Evolutionary conservation across 2,888 invertebrate genomes (phyloP), one percentile per base, ranked within the genome.

Genomic region (Diarsia brunnea): DNA sequence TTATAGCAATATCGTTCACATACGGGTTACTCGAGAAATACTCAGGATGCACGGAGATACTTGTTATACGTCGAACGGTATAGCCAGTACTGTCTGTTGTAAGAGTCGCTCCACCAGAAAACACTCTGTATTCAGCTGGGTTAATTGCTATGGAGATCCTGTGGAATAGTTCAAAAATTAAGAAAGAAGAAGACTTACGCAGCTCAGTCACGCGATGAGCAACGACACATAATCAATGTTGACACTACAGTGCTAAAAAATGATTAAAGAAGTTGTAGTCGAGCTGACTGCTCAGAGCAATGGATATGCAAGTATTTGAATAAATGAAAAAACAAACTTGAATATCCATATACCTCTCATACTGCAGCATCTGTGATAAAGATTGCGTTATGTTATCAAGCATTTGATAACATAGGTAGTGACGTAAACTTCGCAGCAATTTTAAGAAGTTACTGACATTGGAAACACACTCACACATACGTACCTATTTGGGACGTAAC

Each of bases 31-130:
- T 68, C 0, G 53, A 1, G 31, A 24, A 53, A 55, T 66, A 77
- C 1, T 51, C 69, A 0, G 89, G 89, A 47, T 91, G 90, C 0
- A 88, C 64, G 0, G 88, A 89, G 68, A 86, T 85, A 63, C 86
- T 89, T 4, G 85, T 77, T 7, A 92, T 82, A 7, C 1, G 24
- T 49, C 91, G 83, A 24, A 85, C 21, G 16, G 81, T 78, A 1
- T 88, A 84, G 1, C 53, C 12, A 19, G 49, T 63, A 19, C 14
- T 71, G 38, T 90, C 89, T 1, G 69, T 76, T 4, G 83, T 70
- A 21, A 92, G 82, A 0, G 14, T 19, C 4, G 63, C 58, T 47
- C 81, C 65, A 8, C 92, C 92, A 3, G 87, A 87, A 55, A 87
- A 92, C 4, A 92, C 87, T 49, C 91, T 84, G 72, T 84, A 88